These are phyloP conservation scores for Pyrrhia umbra DNA, from an alignment of 2,888 invertebrate genomes.

Conservation along the genomic window DNA sequence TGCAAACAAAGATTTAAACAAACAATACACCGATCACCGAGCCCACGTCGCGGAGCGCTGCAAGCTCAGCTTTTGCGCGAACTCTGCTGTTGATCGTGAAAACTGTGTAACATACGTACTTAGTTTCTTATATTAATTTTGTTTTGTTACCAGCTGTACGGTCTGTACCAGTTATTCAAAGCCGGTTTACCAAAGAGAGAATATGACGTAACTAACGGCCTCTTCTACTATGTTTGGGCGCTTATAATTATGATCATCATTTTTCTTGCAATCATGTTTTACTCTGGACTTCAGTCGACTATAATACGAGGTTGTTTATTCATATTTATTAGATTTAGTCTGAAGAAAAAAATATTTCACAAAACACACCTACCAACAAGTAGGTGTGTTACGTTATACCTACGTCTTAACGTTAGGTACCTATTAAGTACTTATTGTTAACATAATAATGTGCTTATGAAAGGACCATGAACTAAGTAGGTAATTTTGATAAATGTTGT, in stretches of 20 bases:
- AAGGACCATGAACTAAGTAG: neutral
- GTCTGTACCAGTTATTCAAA: conserved; percentile 85
- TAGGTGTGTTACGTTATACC: no score
- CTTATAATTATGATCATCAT: conserved; percentile 84
- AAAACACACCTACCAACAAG: no score
- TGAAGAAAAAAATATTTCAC: neutral
- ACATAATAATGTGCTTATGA: neutral
- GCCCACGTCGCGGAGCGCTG: no score
- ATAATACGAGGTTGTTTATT: conserved; percentile 80
- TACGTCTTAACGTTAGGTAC: no score
- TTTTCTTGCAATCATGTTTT: conserved; percentile 86
- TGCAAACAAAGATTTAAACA: no score
- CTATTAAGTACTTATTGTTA: no score
- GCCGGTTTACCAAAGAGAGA: conserved; percentile 82
- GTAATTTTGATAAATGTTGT: neutral
- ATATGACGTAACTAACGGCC: conserved; percentile 84
- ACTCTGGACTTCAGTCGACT: conserved; percentile 85
- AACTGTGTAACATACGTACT: no score
- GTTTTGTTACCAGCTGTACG: conserved; percentile 69
- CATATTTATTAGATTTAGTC: neutral
- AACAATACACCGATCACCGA: no score
- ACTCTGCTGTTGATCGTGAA: neutral
- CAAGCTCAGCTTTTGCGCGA: no score
- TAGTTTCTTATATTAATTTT: neutral
- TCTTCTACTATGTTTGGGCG: conserved; percentile 86